Percentiles rank a stretch among this genome's conserved stretches.
Conservation (phyloP, 2,888 invertebrate genomes). For the Amphiduros pacificus region DNA sequence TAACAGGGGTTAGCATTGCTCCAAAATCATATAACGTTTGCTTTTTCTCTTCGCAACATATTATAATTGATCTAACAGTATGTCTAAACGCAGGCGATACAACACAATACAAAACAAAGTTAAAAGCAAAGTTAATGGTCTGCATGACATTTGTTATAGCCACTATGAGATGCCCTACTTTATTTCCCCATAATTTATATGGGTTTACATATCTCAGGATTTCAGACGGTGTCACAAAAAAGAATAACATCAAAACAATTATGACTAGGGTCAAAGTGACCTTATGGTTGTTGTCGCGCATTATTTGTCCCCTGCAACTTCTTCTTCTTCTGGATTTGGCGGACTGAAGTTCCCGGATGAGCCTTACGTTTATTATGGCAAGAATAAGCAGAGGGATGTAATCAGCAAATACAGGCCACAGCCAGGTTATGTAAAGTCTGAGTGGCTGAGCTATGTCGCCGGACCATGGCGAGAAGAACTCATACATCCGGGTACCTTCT, state of each 20-base stretch:
- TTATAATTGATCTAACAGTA: conserved; percentile 57
- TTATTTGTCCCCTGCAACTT: conserved; percentile 35
- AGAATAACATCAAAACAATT: conserved; percentile 51
- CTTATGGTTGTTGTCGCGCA: conserved; percentile 39
- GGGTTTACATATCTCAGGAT: conserved; percentile 30
- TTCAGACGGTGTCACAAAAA: conserved; percentile 51
- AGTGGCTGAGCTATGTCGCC: background rate
- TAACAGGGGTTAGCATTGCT: background rate
- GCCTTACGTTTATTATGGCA: conserved; percentile 45
- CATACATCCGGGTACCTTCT: background rate
- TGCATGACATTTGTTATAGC: conserved; percentile 16
- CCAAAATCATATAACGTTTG: too few species aligned
- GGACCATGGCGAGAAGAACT: background rate
- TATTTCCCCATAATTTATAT: conserved; percentile 20
- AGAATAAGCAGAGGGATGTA: conserved; percentile 47
- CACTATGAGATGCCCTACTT: conserved; percentile 6
- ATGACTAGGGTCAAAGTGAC: conserved; percentile 50
- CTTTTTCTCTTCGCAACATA: background rate
- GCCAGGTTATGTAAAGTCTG: conserved; percentile 23
- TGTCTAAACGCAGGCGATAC: conserved; percentile 76
- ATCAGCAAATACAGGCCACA: conserved; percentile 50
- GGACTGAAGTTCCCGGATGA: conserved; percentile 46
- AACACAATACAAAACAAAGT: conserved; percentile 77
- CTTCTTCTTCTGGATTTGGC: conserved; percentile 40
- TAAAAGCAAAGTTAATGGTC: conserved; percentile 69